Conservation (phyloP, 2,797 vertebrate species). For the Pangasius djambal region DNA sequence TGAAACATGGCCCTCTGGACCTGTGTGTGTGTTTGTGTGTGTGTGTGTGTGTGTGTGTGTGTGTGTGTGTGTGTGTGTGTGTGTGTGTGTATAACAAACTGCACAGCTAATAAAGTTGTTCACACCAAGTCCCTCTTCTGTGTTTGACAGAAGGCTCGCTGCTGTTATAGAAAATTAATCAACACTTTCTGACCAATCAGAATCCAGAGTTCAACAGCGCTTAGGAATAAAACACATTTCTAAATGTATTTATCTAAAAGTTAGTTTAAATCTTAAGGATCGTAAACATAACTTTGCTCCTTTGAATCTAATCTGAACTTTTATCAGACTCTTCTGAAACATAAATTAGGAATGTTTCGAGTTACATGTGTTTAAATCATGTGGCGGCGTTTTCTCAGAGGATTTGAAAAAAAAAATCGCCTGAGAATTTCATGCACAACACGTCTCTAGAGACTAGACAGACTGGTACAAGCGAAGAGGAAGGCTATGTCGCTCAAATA, state of each 20-base stretch:
- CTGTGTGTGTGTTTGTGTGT: slow-evolving; percentile 41
- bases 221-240: neutral
- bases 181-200: neutral
- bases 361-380: neutral
- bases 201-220: neutral
- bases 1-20: slow-evolving; percentile 72
- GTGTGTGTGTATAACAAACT: neutral
- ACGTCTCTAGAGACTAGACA: neutral
- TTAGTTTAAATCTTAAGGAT: too few relatives aligned
- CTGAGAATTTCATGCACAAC: too few relatives aligned
- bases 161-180: neutral
- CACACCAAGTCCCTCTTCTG: neutral
- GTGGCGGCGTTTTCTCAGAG: too few relatives aligned
- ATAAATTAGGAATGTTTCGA: neutral
- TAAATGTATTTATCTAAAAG: too few relatives aligned
- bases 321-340: neutral
- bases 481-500: neutral
- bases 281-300: neutral
- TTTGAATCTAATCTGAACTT: neutral
- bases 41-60: slow-evolving; percentile 23
- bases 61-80: slow-evolving; percentile 23
- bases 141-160: neutral
- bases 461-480: neutral
- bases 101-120: neutral
- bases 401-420: too few relatives aligned